A percentile compares a stretch with the other conserved stretches of the same genome.
Conservation (phyloP, 2,888 invertebrate genomes). For the Noctua fimbriata region DNA sequence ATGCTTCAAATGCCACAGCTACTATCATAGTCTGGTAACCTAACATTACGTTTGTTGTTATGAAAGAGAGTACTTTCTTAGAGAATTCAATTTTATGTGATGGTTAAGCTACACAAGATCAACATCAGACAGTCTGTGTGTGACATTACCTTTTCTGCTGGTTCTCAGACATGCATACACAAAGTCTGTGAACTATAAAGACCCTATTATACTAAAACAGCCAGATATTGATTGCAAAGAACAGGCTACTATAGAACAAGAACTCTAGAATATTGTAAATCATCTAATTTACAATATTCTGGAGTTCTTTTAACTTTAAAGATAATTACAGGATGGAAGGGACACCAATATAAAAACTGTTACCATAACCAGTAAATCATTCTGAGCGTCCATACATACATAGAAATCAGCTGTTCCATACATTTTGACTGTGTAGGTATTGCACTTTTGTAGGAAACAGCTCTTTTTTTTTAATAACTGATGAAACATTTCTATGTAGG, state of each 20-base stretch:
- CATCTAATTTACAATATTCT: conserved; percentile 4
- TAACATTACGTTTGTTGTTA: not conserved
- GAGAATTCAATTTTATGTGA: not conserved
- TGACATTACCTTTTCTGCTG: no score
- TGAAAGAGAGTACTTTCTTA: not conserved
- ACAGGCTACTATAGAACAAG: not conserved
- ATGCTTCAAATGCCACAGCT: not conserved
- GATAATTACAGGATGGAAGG: no score
- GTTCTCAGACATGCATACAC: not conserved
- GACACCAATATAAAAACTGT: no score
- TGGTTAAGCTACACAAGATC: not conserved
- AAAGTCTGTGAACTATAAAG: not conserved
- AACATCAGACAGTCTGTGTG: not conserved
- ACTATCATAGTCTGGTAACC: not conserved
- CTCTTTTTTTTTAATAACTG: no score
- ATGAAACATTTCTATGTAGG: no score
- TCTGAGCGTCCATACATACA: no score
- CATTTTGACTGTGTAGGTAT: no score
- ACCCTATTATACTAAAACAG: not conserved
- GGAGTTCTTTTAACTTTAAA: not conserved
- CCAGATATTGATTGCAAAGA: not conserved
- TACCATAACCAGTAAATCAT: no score
- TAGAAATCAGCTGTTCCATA: no score
- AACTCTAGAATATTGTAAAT: no score
- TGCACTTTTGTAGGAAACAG: no score